Base-by-base conservation (phyloP, 2,888 invertebrate genomes). In the Chrysodeixis includens region DNA sequence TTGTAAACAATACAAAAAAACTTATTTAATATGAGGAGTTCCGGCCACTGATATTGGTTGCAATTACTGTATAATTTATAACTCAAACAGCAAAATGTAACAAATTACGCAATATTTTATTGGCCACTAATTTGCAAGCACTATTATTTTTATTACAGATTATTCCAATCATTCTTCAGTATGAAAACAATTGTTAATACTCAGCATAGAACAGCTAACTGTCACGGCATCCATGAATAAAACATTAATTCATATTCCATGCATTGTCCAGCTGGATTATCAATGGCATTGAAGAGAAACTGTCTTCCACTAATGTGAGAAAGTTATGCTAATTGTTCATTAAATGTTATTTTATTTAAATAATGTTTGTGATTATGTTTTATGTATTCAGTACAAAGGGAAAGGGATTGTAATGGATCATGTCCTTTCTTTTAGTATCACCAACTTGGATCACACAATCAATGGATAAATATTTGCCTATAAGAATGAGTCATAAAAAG, bases 281-380 rank as follows among this genome's bases (percentile, higher is more conserved):
- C 51, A 68, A 40, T 40, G 40, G 40, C 40, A 30, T 35, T 22
- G 26, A 26, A 51, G 54, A 63, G 58, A 72, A 76, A 76, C 35
- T 58, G 22, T 8, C 51, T 56, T 61, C 18, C 0, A 0, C 49
- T 16, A 52, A 61, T 61, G 46, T 71, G 62, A 46, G 64, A 71
- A 75, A 76, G 76, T 68, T n/a, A 55, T 44, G 30, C 12, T 0
- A 55, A 68, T 58, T 59, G 57, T 54, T 26, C 35, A 30, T 59
- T 46, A 20, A 18, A 30, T 4, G 10, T 52, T 18, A 49, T 20
- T 49, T 49, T 18, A 14, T 10, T 7, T 58, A 55, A 59, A 40
- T 49, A 49, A 58, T 66, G 26, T 2, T 6, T 26, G 2, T 56
- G 14, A 56, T 35, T 49, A 7, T 40, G 30, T 32, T 32, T n/a